Evolutionary conservation across 92 coral and sea anemone genomes (phyloP).

Genomic region (Porites divaricata): DNA sequence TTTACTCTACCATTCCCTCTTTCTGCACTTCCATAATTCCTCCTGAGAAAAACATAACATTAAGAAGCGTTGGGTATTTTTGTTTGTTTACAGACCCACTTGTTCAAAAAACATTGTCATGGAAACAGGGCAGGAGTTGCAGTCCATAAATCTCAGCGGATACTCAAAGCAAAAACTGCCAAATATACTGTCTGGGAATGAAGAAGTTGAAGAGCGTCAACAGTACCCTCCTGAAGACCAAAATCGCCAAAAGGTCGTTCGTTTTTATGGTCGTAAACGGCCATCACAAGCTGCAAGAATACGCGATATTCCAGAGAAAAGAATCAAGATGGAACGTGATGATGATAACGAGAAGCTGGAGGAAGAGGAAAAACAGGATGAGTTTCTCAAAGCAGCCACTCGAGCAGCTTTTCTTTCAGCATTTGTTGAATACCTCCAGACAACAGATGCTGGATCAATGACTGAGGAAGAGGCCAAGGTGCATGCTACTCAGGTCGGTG

Average conservation of each 20-base stretch:
- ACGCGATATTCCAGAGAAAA: background rate
- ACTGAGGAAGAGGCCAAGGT: background rate
- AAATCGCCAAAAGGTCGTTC: background rate
- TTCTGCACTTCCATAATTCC: no score
- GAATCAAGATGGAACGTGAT: background rate
- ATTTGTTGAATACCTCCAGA: constrained; percentile 4
- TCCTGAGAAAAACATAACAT: no score
- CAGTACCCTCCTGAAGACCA: background rate
- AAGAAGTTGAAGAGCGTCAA: background rate
- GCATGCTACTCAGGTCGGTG: background rate
- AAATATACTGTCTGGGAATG: no score
- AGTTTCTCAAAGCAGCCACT: background rate
- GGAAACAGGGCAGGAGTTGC: no score
- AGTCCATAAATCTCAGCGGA: background rate
- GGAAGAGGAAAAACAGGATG: background rate
- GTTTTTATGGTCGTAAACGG: background rate
- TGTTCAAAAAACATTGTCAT: no score
- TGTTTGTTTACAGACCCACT: no score
- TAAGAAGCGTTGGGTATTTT: no score
- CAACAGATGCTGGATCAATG: background rate
- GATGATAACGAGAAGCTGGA: background rate
- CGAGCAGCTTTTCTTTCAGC: background rate
- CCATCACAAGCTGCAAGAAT: background rate
- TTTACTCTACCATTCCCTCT: no score
- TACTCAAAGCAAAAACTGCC: background rate